Conservation (phyloP, 2,113 vertebrate genomes). For the Nothocercus nigrocapillus region DNA sequence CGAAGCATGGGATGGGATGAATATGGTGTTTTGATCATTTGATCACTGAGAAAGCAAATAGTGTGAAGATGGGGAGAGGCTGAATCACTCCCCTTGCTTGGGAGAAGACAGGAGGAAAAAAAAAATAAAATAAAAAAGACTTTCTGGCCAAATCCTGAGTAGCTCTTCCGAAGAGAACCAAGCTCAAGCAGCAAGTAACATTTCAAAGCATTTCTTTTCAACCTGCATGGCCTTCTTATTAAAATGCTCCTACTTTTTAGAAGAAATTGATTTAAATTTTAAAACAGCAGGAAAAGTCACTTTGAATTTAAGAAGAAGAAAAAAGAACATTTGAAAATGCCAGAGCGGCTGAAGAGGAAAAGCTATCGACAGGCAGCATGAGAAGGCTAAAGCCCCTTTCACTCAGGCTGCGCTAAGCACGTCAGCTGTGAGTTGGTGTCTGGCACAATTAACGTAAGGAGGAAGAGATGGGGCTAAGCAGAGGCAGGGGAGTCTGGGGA, state of each 20-base stretch:
- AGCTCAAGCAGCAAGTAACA: not conserved
- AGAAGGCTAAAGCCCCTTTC: slow-evolving; percentile 27
- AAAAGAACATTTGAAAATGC: slow-evolving; percentile 35
- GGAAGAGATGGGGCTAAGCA: not conserved
- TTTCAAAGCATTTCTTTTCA: not conserved
- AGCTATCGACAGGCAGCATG: not conserved
- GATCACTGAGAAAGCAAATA: not conserved
- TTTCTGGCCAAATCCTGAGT: not conserved
- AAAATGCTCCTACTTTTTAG: not conserved
- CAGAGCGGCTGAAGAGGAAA: slow-evolving; percentile 20
- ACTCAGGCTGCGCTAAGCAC: slow-evolving; percentile 36
- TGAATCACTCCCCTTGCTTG: not conserved
- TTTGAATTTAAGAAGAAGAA: not conserved
- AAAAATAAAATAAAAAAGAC: not conserved
- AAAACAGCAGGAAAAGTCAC: slow-evolving; percentile 43
- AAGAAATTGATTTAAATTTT: slow-evolving; percentile 45
- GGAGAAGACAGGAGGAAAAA: not conserved
- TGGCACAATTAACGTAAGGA: slow-evolving; percentile 19
- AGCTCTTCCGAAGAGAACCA: not conserved
- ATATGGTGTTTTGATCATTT: not conserved
- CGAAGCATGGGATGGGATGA: not conserved
- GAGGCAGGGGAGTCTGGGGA: not conserved
- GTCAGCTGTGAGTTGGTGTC: slow-evolving; percentile 42
- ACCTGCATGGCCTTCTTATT: not conserved
- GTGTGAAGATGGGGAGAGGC: not conserved